These are phyloP conservation scores for Ciconia maguari DNA, from an alignment of 2,113 vertebrate species.

Conservation along the genomic window DNA sequence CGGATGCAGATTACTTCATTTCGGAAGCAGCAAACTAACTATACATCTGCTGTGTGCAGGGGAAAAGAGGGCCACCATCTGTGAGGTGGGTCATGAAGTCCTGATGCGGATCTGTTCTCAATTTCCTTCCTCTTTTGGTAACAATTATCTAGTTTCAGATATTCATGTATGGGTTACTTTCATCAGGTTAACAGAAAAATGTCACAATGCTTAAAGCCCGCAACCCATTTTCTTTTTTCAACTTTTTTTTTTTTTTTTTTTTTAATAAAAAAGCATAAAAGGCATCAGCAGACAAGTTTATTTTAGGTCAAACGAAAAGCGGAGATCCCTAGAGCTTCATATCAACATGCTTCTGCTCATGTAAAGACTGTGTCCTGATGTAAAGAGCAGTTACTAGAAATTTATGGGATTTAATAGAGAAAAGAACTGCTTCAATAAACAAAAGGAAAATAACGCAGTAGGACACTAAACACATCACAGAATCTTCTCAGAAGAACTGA, in stretches of 20 bases:
- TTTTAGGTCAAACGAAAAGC: neutral
- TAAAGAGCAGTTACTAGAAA: slow-evolving; percentile 11
- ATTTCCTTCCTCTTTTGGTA: slow-evolving; percentile 33
- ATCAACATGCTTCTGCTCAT: neutral
- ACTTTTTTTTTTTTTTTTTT: neutral
- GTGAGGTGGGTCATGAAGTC: slow-evolving; percentile 23
- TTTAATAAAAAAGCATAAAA: neutral
- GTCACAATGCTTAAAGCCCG: neutral
- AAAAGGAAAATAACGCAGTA: slow-evolving; percentile 1
- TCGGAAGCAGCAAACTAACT: neutral
- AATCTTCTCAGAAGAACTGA: neutral
- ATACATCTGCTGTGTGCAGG: neutral
- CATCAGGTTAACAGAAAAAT: neutral
- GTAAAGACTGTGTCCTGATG: neutral
- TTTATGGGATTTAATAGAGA: neutral
- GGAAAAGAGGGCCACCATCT: slow-evolving; percentile 37
- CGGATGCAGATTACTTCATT: slow-evolving; percentile 9
- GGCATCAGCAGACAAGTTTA: neutral
- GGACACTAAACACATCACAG: neutral
- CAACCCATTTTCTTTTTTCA: neutral
- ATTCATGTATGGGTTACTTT: neutral
- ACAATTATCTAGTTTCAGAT: slow-evolving; percentile 25
- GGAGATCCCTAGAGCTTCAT: neutral
- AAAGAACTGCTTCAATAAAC: neutral
- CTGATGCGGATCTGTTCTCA: neutral